Evolutionary conservation across 2,888 invertebrate genomes (phyloP).

Genomic region (Monopis laevigella): DNA sequence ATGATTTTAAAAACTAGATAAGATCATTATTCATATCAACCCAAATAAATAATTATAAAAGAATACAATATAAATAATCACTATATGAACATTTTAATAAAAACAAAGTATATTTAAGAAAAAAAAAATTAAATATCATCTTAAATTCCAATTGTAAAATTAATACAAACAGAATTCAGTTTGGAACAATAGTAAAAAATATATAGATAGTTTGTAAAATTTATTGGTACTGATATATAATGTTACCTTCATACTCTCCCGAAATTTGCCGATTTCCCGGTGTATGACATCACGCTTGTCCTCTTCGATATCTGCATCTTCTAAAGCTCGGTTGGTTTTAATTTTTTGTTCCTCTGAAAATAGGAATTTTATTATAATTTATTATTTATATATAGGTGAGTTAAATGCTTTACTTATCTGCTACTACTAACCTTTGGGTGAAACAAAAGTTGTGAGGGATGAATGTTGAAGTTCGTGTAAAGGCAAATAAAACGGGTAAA

Average conservation of each 20-base stretch:
- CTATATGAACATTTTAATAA: background rate
- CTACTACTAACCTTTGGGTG: too few relatives aligned
- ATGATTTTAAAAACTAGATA: too few relatives aligned
- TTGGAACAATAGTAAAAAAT: background rate
- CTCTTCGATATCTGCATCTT: slow-evolving; percentile 92
- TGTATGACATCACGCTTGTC: slow-evolving; percentile 96
- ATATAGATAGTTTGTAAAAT: background rate
- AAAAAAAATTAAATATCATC: background rate
- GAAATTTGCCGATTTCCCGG: slow-evolving; percentile 96
- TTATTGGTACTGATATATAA: background rate
- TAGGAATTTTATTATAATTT: too few relatives aligned
- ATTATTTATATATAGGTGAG: too few relatives aligned
- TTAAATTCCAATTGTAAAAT: background rate
- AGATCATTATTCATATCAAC: too few relatives aligned
- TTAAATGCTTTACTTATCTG: too few relatives aligned
- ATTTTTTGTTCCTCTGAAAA: slow-evolving; percentile 72
- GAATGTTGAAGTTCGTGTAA: too few relatives aligned
- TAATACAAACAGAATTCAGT: slow-evolving; percentile 2
- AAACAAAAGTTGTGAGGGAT: too few relatives aligned
- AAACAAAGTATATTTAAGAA: background rate
- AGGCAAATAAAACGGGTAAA: too few relatives aligned
- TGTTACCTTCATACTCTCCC: slow-evolving; percentile 95
- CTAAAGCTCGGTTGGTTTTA: slow-evolving; percentile 73
- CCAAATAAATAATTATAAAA: too few relatives aligned
- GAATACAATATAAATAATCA: too few relatives aligned